These are phyloP conservation scores for Falco cherrug DNA, from an alignment of 2,797 vertebrate species.

Conservation along the genomic window DNA sequence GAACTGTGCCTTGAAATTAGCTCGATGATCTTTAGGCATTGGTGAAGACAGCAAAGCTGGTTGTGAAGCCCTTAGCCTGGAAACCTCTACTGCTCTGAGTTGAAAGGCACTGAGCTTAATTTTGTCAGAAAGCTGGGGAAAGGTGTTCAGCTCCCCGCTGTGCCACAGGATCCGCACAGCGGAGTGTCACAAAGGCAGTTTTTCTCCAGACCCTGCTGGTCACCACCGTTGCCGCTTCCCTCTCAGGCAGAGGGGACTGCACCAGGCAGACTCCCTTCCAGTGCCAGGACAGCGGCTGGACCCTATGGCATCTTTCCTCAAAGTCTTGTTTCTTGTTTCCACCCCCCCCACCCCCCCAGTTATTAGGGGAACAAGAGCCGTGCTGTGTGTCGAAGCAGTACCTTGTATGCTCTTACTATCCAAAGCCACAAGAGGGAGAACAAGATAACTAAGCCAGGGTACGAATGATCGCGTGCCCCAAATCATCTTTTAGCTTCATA, in stretches of 20 bases:
- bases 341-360: no score
- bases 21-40: not conserved
- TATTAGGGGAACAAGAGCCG: accelerated
- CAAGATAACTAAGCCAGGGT: not conserved
- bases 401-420: not conserved
- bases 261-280: accelerated
- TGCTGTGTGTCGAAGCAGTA: not conserved
- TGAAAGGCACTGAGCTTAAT: not conserved
- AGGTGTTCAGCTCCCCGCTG: not conserved
- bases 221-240: accelerated
- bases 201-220: accelerated
- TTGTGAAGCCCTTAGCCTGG: not conserved
- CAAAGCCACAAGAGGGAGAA: slow-evolving; percentile 57
- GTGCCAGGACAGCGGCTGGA: accelerated
- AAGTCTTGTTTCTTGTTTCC: not conserved
- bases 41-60: not conserved
- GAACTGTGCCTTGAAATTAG: not conserved
- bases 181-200: accelerated
- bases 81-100: not conserved
- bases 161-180: accelerated
- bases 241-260: accelerated
- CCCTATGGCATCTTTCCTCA: not conserved
- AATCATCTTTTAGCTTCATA: not conserved
- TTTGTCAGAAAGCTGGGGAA: not conserved
- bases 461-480: accelerated